phyloP scores from a whole-genome alignment of 92 coral and sea anemone genomes.

The Blastomussa wellsi region DNA sequence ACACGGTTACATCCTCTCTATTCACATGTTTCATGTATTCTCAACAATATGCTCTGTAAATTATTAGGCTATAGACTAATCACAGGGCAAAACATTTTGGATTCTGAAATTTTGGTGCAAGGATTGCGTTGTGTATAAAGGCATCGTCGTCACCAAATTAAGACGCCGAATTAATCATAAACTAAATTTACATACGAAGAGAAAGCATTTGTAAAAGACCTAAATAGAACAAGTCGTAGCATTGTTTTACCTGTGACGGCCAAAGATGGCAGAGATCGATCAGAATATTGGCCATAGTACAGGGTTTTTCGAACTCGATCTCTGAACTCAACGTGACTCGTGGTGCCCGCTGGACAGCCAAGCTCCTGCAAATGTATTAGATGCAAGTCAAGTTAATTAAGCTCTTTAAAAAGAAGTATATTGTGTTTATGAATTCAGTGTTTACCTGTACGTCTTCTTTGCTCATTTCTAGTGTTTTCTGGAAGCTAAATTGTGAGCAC shows the following conservation, averaged over 20 bases:
- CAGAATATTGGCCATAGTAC: conserved; percentile 93
- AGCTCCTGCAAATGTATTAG: conserved; percentile 9
- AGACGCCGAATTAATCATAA: background rate
- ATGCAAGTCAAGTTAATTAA: background rate
- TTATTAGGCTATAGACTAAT: background rate
- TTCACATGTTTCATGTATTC: too few species aligned
- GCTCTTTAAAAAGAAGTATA: background rate
- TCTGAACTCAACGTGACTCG: conserved; percentile 66
- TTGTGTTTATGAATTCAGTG: too few species aligned
- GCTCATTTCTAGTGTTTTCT: background rate
- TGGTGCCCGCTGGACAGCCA: conserved; percentile 30
- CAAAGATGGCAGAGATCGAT: conserved; percentile 89
- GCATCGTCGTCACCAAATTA: background rate
- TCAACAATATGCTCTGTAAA: too few species aligned
- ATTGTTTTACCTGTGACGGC: conserved; percentile 81
- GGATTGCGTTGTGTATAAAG: background rate
- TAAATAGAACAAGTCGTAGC: background rate
- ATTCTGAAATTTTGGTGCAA: background rate
- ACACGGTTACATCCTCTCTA: too few species aligned
- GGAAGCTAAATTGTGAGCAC: background rate
- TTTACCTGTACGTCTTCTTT: conserved; percentile 23
- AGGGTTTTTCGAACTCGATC: conserved; percentile 84
- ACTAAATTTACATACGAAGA: background rate
- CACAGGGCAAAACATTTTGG: background rate
- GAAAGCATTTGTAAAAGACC: background rate